These are phyloP conservation scores for Chesias legatella DNA, from an alignment of 2,888 invertebrate genomes.

Conservation along the genomic window DNA sequence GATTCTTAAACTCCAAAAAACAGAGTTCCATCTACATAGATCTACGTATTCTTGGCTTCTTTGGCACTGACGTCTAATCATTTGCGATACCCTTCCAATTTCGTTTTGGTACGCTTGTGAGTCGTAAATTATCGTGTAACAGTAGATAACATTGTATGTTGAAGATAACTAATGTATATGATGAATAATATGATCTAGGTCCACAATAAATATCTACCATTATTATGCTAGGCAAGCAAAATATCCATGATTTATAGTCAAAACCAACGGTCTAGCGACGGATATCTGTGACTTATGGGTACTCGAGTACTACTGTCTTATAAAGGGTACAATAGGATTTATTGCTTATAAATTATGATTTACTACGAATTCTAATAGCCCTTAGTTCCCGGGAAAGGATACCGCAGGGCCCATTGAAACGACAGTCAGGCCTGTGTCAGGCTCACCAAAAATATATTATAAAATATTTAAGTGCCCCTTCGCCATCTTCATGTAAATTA, in stretches of 20 bases:
- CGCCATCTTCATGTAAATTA: too few relatives aligned
- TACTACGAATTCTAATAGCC: constrained; percentile 7
- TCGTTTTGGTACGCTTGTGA: too few relatives aligned
- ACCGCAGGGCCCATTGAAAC: constrained; percentile 4
- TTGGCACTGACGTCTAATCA: too few relatives aligned
- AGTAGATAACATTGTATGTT: not conserved
- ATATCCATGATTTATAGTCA: constrained; percentile 19
- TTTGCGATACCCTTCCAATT: too few relatives aligned
- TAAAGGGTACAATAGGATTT: constrained; percentile 20
- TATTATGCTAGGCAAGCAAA: constrained; percentile 10
- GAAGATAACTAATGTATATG: constrained; percentile 13
- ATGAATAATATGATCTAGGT: too few relatives aligned
- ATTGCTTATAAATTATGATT: constrained; percentile 14
- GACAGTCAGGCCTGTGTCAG: not conserved
- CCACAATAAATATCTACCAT: constrained; percentile 12
- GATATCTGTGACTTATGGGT: constrained; percentile 22
- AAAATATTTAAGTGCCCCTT: not conserved
- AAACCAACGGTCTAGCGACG: constrained; percentile 17
- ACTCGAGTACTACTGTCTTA: constrained; percentile 18
- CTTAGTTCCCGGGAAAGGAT: constrained; percentile 5
- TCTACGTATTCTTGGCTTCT: too few relatives aligned
- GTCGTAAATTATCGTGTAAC: too few relatives aligned
- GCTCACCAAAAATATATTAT: too few relatives aligned
- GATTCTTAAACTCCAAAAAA: too few relatives aligned
- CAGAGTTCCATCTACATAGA: too few relatives aligned